Percentiles rank a stretch among this genome's conserved stretches.
These are phyloP conservation scores for Philereme transversata DNA, from an alignment of 2,888 invertebrate genomes.

Conservation along the genomic window DNA sequence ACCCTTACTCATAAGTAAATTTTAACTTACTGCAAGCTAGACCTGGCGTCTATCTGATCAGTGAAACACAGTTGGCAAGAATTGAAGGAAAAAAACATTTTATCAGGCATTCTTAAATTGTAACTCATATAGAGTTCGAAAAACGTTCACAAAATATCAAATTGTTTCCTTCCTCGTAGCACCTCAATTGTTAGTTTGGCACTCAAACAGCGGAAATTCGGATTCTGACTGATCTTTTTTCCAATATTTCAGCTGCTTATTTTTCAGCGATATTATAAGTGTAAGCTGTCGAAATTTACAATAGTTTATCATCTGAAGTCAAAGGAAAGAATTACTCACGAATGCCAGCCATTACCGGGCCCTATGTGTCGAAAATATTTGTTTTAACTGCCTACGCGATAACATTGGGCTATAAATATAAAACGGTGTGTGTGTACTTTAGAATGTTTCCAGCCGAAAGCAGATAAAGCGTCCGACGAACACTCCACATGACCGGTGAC, in stretches of 20 bases:
- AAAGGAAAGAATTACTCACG: constrained; percentile 33
- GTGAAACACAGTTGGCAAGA: too few relatives aligned
- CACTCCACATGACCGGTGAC: constrained; percentile 55
- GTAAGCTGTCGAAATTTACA: constrained; percentile 7
- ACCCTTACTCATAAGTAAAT: too few relatives aligned
- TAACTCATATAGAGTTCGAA: too few relatives aligned
- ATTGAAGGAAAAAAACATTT: too few relatives aligned
- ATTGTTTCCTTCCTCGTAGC: constrained; percentile 6
- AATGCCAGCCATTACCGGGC: constrained; percentile 34
- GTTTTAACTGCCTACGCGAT: constrained; percentile 44
- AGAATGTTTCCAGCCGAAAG: constrained; percentile 63
- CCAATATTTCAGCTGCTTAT: background rate
- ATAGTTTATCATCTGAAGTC: constrained; percentile 18
- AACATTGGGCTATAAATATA: constrained; percentile 55
- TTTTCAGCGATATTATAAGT: constrained; percentile 4
- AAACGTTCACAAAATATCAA: constrained; percentile 4
- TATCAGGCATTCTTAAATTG: too few relatives aligned
- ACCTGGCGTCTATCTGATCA: too few relatives aligned
- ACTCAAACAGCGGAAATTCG: constrained; percentile 11
- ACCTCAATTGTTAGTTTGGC: background rate
- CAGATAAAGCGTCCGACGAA: constrained; percentile 58
- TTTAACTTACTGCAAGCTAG: too few relatives aligned
- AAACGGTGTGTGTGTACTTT: constrained; percentile 47
- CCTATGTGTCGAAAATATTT: constrained; percentile 36
- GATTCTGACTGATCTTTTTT: constrained; percentile 1